Base-by-base conservation (phyloP, 1,140 invertebrate genomes). In the Drosophila bocki region DNA sequence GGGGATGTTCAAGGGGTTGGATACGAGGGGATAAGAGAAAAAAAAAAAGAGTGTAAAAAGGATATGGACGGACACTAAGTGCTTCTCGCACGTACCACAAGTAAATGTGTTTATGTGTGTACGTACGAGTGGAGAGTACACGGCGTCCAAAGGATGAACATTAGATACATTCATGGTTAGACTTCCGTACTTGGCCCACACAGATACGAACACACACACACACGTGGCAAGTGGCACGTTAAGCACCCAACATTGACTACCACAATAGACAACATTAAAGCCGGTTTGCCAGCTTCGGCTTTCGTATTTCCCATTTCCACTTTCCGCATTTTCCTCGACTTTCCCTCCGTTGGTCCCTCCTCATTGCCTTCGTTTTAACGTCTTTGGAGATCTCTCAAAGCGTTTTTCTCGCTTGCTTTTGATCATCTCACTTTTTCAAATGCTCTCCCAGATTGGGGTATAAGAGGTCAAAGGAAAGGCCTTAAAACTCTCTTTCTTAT, bases 261-360 rank as follows among this genome's bases (percentile, higher is more conserved):
- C 80, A 84, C 84, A 88, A 88, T 84, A 88, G 84, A 88, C 85
- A 74, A 90, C 85, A 88, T 84, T 88, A 80, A 88, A 83, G 77
- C 80, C 71, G 69, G 71, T 77, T 78, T 59, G 60, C 75, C 69
- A 68, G 69, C 75, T 75, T 59, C 37, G 50, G 71, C 63, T 51
- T 56, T 78, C 48, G 17, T 45, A 48, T 57, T 64, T 60, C 56
- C 29, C 45, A 48, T 45, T 44, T 59, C 22, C 59, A 26, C 48
- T 42, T 39, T 57, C 17, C 53, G 33, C 50, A 22, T 45, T 53
- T 69, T 42, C 56, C 51, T 29, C 48, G 26, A 53, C 22, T 41
- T 53, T 9, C 56, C 15, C 26, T 33, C 13, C n/a, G 33, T 44
- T 61, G 56, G 44, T 35, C 15, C 42, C 35, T 9, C 22, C 54